phyloP scores from a whole-genome alignment of 2,888 invertebrate species.

The Limnephilus lunatus region DNA sequence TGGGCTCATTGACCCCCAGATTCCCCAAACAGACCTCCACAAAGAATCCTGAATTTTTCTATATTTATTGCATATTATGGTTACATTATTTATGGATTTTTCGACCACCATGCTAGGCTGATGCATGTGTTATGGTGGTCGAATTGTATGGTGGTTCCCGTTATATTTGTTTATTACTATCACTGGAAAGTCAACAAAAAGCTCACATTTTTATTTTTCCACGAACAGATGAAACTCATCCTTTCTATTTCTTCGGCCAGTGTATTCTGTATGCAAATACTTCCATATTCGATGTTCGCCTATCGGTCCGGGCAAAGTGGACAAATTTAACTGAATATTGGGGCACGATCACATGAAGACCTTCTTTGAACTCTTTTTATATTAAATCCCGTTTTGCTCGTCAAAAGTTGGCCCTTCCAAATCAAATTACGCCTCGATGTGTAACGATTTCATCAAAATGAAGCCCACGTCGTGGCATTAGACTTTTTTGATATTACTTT shows the following conservation, averaged over 20 bases:
- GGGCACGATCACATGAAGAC: background rate
- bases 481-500: background rate
- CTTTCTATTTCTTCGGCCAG: background rate
- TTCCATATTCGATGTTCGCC: background rate
- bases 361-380: conserved; percentile 2
- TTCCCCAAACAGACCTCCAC: too few relatives aligned
- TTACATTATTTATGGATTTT: too few relatives aligned
- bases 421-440: conserved; percentile 2
- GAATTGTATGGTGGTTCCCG: too few relatives aligned
- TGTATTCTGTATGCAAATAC: background rate
- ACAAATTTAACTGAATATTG: conserved; percentile 2
- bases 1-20: too few relatives aligned
- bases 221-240: background rate
- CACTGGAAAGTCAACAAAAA: too few relatives aligned
- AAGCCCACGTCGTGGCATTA: background rate
- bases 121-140: too few relatives aligned
- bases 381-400: background rate
- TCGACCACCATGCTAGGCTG: too few relatives aligned
- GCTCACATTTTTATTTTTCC: background rate
- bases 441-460: background rate
- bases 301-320: background rate
- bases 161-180: too few relatives aligned
- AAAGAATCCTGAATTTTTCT: too few relatives aligned
- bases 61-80: too few relatives aligned
- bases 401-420: background rate